phyloP scores from a whole-genome alignment of 1,140 invertebrate genomes.

The Drosophila bocki region DNA sequence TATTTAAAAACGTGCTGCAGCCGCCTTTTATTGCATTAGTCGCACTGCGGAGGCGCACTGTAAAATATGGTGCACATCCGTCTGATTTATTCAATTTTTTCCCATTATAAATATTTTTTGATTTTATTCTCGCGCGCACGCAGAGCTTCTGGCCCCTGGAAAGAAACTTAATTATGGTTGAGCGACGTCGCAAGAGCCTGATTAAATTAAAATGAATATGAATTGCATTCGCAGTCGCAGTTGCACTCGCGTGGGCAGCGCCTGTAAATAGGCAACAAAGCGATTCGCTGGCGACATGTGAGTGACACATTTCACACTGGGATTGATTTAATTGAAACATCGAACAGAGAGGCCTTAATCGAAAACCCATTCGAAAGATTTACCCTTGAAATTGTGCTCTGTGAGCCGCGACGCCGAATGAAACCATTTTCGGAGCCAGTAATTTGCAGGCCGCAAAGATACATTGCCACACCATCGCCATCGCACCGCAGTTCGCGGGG shows the following conservation, averaged over 20 bases:
- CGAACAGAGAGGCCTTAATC: conserved; percentile 20
- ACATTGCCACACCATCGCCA: conserved; percentile 4
- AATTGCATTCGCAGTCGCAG: conserved; percentile 20
- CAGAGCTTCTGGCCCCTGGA: conserved; percentile 22
- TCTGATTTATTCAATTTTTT: conserved; percentile 48
- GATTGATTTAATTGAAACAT: conserved; percentile 65
- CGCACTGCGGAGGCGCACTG: conserved; percentile 7
- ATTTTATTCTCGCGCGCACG: conserved; percentile 8
- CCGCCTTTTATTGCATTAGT: conserved; percentile 53
- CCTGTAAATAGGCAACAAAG: conserved; percentile 55
- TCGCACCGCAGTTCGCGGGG: conserved; percentile 1
- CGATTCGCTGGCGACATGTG: conserved; percentile 21
- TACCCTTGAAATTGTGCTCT: conserved; percentile 1
- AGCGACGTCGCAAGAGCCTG: conserved; percentile 37
- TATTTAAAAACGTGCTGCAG: conserved; percentile 66
- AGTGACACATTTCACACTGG: conserved; percentile 56
- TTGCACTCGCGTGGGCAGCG: neutral
- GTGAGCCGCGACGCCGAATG: neutral
- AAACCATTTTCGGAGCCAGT: conserved; percentile 10
- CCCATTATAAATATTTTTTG: conserved; percentile 10
- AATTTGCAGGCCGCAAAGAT: conserved; percentile 25
- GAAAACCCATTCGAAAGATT: conserved; percentile 12
- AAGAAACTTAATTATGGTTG: conserved; percentile 71
- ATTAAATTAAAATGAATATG: conserved; percentile 65
- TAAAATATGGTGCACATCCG: conserved; percentile 30